Conservation (phyloP, 2,888 invertebrate species). For the Diplolepis rosae region DNA sequence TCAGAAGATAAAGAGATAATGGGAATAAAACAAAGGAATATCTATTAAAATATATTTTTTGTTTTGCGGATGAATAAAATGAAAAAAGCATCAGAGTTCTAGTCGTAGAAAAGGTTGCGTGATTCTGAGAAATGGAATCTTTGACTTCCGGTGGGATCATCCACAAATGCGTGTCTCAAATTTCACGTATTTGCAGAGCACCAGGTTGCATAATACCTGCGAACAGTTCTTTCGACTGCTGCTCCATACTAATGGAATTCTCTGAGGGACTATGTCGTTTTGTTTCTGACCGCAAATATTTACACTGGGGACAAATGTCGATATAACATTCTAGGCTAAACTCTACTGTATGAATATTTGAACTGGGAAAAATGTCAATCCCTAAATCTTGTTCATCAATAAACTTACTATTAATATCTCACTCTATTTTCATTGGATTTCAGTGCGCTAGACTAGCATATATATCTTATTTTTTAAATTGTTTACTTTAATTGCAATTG, state of each 20-base stretch:
- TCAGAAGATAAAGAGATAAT: too few relatives aligned
- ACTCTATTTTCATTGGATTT: too few relatives aligned
- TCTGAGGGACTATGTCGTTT: background rate
- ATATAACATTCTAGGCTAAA: background rate
- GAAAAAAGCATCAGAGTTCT: background rate
- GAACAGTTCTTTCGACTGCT: background rate
- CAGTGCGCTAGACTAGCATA: too few relatives aligned
- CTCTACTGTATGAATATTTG: conserved; percentile 5
- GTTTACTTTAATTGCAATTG: too few relatives aligned
- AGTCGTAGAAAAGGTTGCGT: background rate
- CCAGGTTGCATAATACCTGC: conserved; percentile 15
- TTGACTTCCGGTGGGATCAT: conserved; percentile 7
- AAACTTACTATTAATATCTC: background rate
- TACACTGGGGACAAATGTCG: background rate
- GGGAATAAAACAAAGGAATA: too few relatives aligned
- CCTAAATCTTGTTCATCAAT: background rate
- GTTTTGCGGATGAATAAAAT: background rate
- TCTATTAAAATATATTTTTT: too few relatives aligned
- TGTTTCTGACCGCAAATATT: conserved; percentile 16
- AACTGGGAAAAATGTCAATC: background rate
- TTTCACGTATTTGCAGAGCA: conserved; percentile 19
- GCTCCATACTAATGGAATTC: background rate
- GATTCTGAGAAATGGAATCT: background rate
- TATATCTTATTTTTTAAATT: too few relatives aligned
- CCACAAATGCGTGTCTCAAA: background rate